phyloP scores from a whole-genome alignment of 2,888 invertebrate species.

The Nemoura dubitans region DNA sequence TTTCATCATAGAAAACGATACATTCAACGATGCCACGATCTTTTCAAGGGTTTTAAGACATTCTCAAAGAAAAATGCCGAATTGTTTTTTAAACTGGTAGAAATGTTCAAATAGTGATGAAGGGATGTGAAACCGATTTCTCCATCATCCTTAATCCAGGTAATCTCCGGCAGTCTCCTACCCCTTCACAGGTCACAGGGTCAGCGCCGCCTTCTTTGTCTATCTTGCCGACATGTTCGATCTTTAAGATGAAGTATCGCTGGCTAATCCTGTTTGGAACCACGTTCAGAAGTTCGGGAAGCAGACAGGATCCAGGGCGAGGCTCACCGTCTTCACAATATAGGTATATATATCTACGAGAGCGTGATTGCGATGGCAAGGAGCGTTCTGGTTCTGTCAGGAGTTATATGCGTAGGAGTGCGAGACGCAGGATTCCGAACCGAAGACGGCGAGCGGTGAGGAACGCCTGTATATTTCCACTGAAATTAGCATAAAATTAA shows the following conservation, averaged over 20 bases:
- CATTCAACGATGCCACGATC: too few species aligned
- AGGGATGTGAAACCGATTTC: neutral
- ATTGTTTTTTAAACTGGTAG: too few species aligned
- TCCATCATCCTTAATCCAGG: neutral
- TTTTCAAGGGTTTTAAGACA: too few species aligned
- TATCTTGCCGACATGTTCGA: neutral
- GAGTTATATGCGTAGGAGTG: neutral
- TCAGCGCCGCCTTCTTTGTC: neutral
- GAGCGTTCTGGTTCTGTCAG: neutral
- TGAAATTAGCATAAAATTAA: neutral
- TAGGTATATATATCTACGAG: too few species aligned
- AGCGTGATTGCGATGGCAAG: neutral
- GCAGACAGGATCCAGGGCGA: neutral
- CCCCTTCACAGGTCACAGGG: neutral
- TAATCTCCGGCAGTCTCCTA: neutral
- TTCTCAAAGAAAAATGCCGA: too few species aligned
- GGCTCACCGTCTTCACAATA: neutral
- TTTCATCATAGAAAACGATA: too few species aligned
- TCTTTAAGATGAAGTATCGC: neutral
- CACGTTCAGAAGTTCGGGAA: neutral
- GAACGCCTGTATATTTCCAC: neutral
- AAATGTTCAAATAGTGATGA: too few species aligned
- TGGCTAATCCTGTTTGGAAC: neutral
- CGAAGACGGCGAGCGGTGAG: neutral
- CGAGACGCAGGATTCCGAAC: neutral